Base-by-base conservation (phyloP, 2,113 vertebrate genomes). In the Calypte anna region DNA sequence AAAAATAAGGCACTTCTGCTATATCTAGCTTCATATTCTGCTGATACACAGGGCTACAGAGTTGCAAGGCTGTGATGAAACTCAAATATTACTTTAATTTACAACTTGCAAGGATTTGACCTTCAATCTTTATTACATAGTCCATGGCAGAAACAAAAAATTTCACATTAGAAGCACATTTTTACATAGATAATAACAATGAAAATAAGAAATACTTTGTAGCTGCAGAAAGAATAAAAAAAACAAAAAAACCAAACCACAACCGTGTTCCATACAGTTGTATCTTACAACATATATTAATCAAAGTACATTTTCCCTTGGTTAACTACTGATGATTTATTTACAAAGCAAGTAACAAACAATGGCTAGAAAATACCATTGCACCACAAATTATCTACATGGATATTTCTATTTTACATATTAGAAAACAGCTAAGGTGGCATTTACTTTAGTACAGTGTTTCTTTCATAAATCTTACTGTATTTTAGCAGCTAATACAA, bases 311-410 rank as follows among this genome's bases (percentile, higher is more conserved):
- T 82, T 94, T 88, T 33, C 30, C n/a, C 22, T 27, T 51, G 8
- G 27, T 75, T 90, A 92, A 51, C 57, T 91, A 84, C 33, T 51
- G 57, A 90, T 53, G 30, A 87, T 80, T 95, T 94, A 97, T 94
- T 95, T 97, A 97, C 83, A 93, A 82, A 88, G 61, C 44, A 90
- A 80, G 67, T 90, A 94, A 91, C 72, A 91, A 93, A 89, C 70
- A 91, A 73, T 73, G 57, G 44, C 55, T 94, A 91, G 81, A 96
- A 97, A 97, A 96, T 89, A 77, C 44, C 59, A 92, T 48, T 79
- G 61, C 79, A 88, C 66, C 72, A 97, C 72, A 67, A 88, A 68
- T 93, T 95, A 91, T 82, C 72, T 93, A 91, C 64, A 92, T 13
- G 22, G 14, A 36, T 86, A 90, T 92, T 96, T 79, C 63, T 91